A percentile compares a stretch with the other conserved stretches of the same genome.
phyloP scores from a whole-genome alignment of 2,888 invertebrate genomes.

The Campoletis raptor region DNA sequence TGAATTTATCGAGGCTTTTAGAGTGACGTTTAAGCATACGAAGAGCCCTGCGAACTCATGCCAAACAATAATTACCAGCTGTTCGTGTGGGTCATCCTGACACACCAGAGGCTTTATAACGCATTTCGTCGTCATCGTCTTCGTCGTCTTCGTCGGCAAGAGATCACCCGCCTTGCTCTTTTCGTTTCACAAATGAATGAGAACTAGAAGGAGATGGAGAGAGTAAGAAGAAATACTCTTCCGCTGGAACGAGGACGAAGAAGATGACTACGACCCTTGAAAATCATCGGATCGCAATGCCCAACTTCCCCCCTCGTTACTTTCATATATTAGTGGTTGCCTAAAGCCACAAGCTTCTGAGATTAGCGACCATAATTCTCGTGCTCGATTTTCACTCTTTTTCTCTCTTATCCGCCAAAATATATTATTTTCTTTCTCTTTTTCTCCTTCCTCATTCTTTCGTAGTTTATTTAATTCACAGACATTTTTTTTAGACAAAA shows the following conservation, averaged over 20 bases:
- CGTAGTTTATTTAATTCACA: not conserved
- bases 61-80: slow-evolving; percentile 70
- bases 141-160: slow-evolving; percentile 33
- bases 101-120: slow-evolving; percentile 45
- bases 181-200: slow-evolving; percentile 67
- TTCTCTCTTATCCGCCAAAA: slow-evolving; percentile 10
- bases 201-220: not conserved
- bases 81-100: slow-evolving; percentile 63
- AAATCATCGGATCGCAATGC: slow-evolving; percentile 67
- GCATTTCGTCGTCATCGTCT: slow-evolving; percentile 30
- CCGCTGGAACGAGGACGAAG: slow-evolving; percentile 42
- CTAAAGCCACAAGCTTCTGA: slow-evolving; percentile 74
- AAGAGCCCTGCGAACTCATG: slow-evolving; percentile 48
- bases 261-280: slow-evolving; percentile 50
- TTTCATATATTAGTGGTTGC: slow-evolving; percentile 74
- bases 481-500: not conserved
- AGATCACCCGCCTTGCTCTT: slow-evolving; percentile 61
- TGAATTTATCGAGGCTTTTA: slow-evolving; percentile 66
- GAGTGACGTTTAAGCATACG: slow-evolving; percentile 60
- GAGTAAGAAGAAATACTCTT: slow-evolving; percentile 51
- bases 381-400: slow-evolving; percentile 19
- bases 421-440: slow-evolving; percentile 37
- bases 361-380: slow-evolving; percentile 79
- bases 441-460: not conserved
- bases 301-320: slow-evolving; percentile 63